Evolutionary conservation across 2,113 vertebrate species (phyloP), one percentile per base, ranked within the genome.

Genomic region (Myotis brandtii): DNA sequence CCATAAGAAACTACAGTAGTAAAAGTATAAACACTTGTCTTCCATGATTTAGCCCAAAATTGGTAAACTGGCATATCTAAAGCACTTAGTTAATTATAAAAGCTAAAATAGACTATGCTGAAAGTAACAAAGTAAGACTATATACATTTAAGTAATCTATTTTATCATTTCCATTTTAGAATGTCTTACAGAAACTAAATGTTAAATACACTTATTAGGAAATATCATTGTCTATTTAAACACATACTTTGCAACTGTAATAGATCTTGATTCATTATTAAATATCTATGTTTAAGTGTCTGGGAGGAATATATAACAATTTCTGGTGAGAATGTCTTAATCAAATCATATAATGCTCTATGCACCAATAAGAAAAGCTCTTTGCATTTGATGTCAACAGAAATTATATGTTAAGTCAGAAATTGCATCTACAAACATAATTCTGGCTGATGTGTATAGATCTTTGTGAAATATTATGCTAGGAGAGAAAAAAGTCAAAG

Each of bases 381-480:
- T 83, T 83, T 96, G 34, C 43, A 96, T 84, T 84, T 89, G 70
- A 72, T 62, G 0, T 91, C 89, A 97, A 97, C 92, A 93, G 50
- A 97, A 89, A 16, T 95, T 73, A 91, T 34, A 56, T 89, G 70
- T 20, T 93, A 96, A 20, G 73, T 64, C 89, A 91, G 96, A 97
- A 48, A 76, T 27, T 84, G 75, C n/a, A 81, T 48, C 95, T 89
- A 37, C 16, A 90, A 56, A 92, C 85, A 34, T 23, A 96, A 97
- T 82, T 59, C 46, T 66, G 48, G 16, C 21, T 56, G 32, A 94
- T 94, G 54, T 80, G 40, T 50, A 56, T 48, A 94, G 9, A 4
- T 62, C 91, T 93, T 96, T 75, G 59, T 59, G 64, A 84, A 94
- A 75, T 93, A 77, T 13, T 40, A 70, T 10, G 1, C 3, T 46